phyloP scores from a whole-genome alignment of 2,113 vertebrate species.

The Notarius quadriscutis region DNA sequence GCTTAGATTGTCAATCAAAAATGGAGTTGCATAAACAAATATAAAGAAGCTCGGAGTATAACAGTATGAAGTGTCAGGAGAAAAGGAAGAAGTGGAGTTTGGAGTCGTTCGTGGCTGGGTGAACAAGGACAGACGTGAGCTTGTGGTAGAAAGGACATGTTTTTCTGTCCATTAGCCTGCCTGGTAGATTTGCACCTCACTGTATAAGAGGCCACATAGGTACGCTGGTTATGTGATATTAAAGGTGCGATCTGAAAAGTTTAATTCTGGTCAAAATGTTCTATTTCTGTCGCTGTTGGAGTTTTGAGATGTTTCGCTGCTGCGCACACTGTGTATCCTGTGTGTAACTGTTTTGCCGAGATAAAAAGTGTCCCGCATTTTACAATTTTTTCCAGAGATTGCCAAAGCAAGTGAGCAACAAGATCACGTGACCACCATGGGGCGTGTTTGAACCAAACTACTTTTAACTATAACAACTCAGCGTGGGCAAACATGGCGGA shows the following conservation, averaged over 20 bases:
- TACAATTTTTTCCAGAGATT: no score
- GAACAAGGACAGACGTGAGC: background rate
- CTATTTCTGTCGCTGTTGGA: no score
- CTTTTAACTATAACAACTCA: no score
- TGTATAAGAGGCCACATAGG: background rate
- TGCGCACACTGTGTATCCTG: no score
- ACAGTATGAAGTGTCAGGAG: background rate
- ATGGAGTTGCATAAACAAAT: background rate
- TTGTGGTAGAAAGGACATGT: background rate
- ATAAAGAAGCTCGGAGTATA: background rate
- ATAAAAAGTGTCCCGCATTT: no score
- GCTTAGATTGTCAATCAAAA: background rate
- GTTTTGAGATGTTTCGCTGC: no score
- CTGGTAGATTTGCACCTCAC: background rate
- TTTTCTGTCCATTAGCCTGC: background rate
- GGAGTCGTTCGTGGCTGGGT: background rate
- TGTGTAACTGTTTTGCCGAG: no score
- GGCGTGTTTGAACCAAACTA: no score
- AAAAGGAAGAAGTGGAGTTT: background rate
- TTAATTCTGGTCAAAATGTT: no score
- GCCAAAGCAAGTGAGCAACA: no score
- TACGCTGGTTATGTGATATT: background rate
- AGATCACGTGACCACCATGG: no score
- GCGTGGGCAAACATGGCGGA: no score
- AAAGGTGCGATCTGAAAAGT: background rate